These are phyloP conservation scores for Spicauda simplicius DNA, from an alignment of 2,888 invertebrate genomes.

Conservation along the genomic window DNA sequence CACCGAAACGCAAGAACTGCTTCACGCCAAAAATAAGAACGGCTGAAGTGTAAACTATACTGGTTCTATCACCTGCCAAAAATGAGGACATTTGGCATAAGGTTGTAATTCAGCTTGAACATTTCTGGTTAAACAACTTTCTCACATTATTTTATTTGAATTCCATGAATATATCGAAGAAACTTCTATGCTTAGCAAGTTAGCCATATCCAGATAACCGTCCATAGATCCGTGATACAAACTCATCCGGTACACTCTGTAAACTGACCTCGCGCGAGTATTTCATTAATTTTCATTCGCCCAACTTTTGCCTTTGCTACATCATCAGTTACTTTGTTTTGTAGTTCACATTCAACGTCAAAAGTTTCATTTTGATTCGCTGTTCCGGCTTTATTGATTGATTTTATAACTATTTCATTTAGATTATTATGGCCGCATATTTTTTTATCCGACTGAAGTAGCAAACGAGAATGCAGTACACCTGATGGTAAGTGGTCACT, in stretches of 20 bases:
- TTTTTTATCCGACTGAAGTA: too few relatives aligned
- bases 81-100: too few relatives aligned
- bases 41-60: too few relatives aligned
- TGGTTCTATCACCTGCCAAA: too few relatives aligned
- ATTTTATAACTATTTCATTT: neutral
- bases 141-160: too few relatives aligned
- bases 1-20: too few relatives aligned
- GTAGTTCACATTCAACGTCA: slow-evolving; percentile 44
- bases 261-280: slow-evolving; percentile 46
- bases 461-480: too few relatives aligned
- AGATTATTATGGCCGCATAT: too few relatives aligned
- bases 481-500: too few relatives aligned
- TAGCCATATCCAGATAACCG: neutral
- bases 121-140: too few relatives aligned
- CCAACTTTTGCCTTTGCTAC: slow-evolving; percentile 54
- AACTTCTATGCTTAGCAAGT: neutral
- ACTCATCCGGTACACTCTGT: neutral
- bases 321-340: slow-evolving; percentile 59
- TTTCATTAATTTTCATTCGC: slow-evolving; percentile 77
- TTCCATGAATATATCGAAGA: neutral
- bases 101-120: too few relatives aligned
- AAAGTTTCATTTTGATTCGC: neutral
- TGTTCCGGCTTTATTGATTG: neutral
- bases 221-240: neutral
- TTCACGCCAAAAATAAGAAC: too few relatives aligned